Conservation (phyloP, 2,797 vertebrate species). For the Molossus molossus region DNA sequence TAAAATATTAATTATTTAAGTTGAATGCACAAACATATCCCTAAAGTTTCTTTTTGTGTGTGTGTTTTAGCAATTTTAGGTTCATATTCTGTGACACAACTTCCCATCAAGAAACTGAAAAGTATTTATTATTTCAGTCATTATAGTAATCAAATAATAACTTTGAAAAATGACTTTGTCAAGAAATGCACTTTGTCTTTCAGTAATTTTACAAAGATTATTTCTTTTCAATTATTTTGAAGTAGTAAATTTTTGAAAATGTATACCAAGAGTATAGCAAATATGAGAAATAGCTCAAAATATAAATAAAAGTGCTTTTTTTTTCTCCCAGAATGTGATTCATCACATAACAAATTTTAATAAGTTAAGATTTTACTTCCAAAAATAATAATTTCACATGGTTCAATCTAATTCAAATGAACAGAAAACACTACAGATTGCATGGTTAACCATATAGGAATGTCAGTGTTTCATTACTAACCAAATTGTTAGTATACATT, state of each 20-base stretch:
- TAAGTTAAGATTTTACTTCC: neutral
- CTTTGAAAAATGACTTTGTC: conserved; percentile 6
- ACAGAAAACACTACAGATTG: neutral
- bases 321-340: neutral
- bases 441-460: neutral
- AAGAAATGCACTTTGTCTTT: neutral
- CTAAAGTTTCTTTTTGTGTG: neutral
- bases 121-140: conserved; percentile 60
- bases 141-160: conserved; percentile 41
- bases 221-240: conserved; percentile 50
- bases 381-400: conserved; percentile 24
- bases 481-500: neutral
- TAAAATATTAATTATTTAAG: conserved; percentile 64
- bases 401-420: neutral
- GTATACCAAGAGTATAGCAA: neutral
- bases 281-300: neutral
- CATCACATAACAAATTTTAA: neutral
- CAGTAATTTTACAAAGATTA: neutral
- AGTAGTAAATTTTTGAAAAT: neutral
- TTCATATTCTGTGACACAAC: neutral
- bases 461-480: neutral
- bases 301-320: neutral
- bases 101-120: conserved; percentile 64
- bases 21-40: conserved; percentile 22
- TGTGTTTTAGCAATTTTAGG: conserved; percentile 38